Evolutionary conservation across 1,140 invertebrate genomes (phyloP), one percentile per base, ranked within the genome.

Genomic region (Ips nitidus): DNA sequence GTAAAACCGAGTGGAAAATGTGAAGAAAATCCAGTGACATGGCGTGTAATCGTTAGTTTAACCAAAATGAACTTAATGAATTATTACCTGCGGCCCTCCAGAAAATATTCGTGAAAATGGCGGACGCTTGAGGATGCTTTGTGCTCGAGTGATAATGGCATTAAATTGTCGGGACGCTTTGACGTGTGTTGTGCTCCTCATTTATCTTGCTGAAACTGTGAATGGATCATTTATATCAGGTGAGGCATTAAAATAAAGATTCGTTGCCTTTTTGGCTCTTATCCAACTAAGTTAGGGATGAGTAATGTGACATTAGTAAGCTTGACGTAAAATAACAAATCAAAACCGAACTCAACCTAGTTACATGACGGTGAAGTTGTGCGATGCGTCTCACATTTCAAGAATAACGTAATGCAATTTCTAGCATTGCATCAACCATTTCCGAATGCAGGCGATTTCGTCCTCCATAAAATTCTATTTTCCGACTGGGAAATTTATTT

Each of bases 111-210:
- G 4, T 63, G 52, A 69, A 62, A n/a, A 61, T 69, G 60, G 59
- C 59, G 60, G 59, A 61, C n/a, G 52, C 40, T 39, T 59, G 57
- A 59, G 53, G 41, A 65, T 58, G 55, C 40, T 59, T 59, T 64
- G 59, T 42, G 60, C 55, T 58, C 63, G 45, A 65, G 43, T 52
- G 59, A 71, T 43, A 69, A 71, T 71, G 70, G 70, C 70, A 65
- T 68, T 68, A 50, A 52, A 68, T 68, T 71, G 45, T 62, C 70
- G 70, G 22, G 66, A 58, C 65, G 52, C 58, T 59, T n/a, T 71
- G 39, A 68, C 45, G 60, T 68, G 65, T 52, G 50, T 63, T 71
- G 66, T 71, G 37, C 47, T 71, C 41, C 41, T 71, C 56, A 57
- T 68, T 43, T 71, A 64, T 52, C 65, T 71, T 59, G 57, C 59